Conservation (phyloP, 2,888 invertebrate species). For the Achlya flavicornis region DNA sequence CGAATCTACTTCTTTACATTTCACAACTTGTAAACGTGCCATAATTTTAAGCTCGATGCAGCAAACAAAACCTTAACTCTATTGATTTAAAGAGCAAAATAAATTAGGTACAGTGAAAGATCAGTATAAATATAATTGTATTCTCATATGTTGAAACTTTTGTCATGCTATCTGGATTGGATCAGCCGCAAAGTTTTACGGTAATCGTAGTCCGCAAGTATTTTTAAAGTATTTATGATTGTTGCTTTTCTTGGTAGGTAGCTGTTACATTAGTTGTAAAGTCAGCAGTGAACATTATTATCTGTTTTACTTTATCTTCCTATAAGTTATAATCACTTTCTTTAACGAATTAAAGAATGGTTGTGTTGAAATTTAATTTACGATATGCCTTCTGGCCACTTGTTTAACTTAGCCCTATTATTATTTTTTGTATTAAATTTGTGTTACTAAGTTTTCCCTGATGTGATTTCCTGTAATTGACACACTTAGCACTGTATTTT, state of each 20-base stretch:
- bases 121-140: slow-evolving; percentile 30
- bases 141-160: slow-evolving; percentile 63
- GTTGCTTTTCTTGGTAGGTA: slow-evolving; percentile 51
- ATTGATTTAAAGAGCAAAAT: neutral
- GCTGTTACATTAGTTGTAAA: slow-evolving; percentile 32
- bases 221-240: slow-evolving; percentile 57
- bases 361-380: too few relatives aligned
- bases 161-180: slow-evolving; percentile 69
- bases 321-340: neutral
- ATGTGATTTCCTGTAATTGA: too few relatives aligned
- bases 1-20: slow-evolving; percentile 55
- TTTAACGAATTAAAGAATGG: too few relatives aligned
- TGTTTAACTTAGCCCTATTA: too few relatives aligned
- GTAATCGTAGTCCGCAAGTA: slow-evolving; percentile 61
- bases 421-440: too few relatives aligned
- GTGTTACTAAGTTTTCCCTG: too few relatives aligned
- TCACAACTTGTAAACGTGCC: slow-evolving; percentile 30
- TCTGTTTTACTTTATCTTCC: neutral
- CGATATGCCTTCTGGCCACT: too few relatives aligned
- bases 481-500: too few relatives aligned
- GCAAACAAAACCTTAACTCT: neutral
- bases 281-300: neutral
- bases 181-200: slow-evolving; percentile 72
- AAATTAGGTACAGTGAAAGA: slow-evolving; percentile 18
- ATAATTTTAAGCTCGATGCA: neutral